Conservation (phyloP, 2,797 vertebrate genomes). For the Phrynocephalus guinanensis region DNA sequence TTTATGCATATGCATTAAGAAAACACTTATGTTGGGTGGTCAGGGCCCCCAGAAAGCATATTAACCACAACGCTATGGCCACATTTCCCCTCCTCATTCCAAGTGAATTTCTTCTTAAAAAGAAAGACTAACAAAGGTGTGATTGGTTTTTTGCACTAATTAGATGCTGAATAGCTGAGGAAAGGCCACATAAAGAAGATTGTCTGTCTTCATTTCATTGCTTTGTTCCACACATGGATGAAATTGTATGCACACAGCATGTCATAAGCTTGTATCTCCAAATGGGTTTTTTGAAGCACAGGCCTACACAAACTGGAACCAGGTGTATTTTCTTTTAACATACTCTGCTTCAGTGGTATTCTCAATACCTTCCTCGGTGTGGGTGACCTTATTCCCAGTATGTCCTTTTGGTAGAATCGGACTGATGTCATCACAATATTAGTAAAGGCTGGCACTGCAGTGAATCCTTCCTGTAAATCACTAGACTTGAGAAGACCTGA, state of each 20-base stretch:
- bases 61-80: slow-evolving; percentile 9
- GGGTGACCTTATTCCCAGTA: slow-evolving; percentile 62
- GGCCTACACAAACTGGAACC: slow-evolving; percentile 73
- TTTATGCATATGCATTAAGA: neutral
- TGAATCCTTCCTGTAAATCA: neutral
- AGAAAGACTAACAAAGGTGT: slow-evolving; percentile 38
- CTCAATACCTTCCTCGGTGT: slow-evolving; percentile 70
- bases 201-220: slow-evolving; percentile 49
- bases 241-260: slow-evolving; percentile 73
- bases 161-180: slow-evolving; percentile 36
- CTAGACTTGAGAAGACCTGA: neutral
- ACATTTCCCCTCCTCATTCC: neutral
- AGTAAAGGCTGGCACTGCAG: slow-evolving; percentile 49
- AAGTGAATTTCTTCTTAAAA: slow-evolving; percentile 16
- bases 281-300: slow-evolving; percentile 71
- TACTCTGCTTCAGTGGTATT: slow-evolving; percentile 70
- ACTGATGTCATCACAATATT: slow-evolving; percentile 66
- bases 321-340: slow-evolving; percentile 78
- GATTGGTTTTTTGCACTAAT: slow-evolving; percentile 48
- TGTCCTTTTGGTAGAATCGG: slow-evolving; percentile 67
- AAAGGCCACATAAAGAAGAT: slow-evolving; percentile 49
- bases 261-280: slow-evolving; percentile 70
- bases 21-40: neutral
- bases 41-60: neutral
- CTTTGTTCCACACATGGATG: slow-evolving; percentile 71